A percentile compares a stretch with the other conserved stretches of the same genome.
Conservation (phyloP, 1,140 invertebrate genomes). For the Acromyrmex echinatior region DNA sequence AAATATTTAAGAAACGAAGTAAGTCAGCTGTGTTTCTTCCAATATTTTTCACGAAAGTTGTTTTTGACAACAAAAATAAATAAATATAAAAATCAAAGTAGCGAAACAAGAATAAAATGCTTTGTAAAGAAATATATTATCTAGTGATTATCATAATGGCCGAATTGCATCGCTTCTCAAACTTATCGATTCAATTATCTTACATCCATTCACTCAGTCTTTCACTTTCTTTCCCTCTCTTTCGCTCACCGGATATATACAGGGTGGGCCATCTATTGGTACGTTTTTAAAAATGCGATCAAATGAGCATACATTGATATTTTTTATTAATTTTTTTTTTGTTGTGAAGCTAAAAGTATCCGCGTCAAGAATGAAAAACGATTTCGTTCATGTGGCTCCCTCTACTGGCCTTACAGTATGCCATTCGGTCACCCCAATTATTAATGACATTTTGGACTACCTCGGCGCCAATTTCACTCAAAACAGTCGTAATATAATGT, state of each 20-base stretch:
- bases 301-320: too few species aligned
- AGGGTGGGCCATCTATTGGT: too few species aligned
- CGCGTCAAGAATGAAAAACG: too few species aligned
- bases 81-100: background rate
- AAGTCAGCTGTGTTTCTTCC: constrained; percentile 49
- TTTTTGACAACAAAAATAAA: background rate
- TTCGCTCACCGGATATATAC: constrained; percentile 69
- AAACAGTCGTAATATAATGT: too few species aligned
- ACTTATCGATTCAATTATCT: constrained; percentile 8
- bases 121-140: background rate
- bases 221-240: background rate
- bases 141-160: background rate
- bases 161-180: constrained; percentile 38
- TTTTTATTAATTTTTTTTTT: too few species aligned
- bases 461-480: too few species aligned
- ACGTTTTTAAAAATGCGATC: too few species aligned
- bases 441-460: too few species aligned
- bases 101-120: background rate
- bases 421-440: too few species aligned
- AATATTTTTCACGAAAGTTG: background rate
- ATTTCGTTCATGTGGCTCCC: too few species aligned
- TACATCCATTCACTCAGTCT: constrained; percentile 9
- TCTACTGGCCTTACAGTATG: too few species aligned
- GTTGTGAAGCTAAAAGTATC: too few species aligned
- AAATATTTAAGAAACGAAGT: constrained; percentile 54